Base-by-base conservation (phyloP, 1,140 invertebrate species). In the Meloidogyne hapla region DNA sequence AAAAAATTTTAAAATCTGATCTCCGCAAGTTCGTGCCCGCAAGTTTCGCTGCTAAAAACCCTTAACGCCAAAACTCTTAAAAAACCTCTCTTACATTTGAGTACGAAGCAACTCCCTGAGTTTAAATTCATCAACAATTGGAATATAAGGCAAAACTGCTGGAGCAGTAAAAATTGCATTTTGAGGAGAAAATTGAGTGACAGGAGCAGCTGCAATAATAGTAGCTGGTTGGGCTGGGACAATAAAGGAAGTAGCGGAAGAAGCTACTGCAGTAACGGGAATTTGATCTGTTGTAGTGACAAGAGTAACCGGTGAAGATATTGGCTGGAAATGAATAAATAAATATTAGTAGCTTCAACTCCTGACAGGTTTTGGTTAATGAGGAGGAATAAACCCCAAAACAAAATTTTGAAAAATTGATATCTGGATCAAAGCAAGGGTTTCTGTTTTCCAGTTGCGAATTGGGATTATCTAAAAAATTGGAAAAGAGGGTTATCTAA, bases 51-150 rank as follows among this genome's bases (percentile, higher is more conserved):
- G n/a, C n/a, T 33, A 33, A 33, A 33, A 33, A 33, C 33, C n/a
- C n/a, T n/a, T n/a, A n/a, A n/a, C n/a, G n/a, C n/a, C n/a, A n/a
- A n/a, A n/a, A n/a, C n/a, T n/a, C n/a, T 33, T 6, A 79, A 21
- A 10, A 15, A 42, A 71, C 33, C 15, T n/a, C 15, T 77, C 83
- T 77, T 75, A 86, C 84, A 87, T 87, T 77, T 86, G 85, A 42
- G 80, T 80, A 23, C 84, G 78, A 12, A 87, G 75, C 10, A 81
- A 74, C 10, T 87, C 84, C 76, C 85, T 86, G 13, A 86, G 71
- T 23, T 82, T 86, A 75, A 64, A 66, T 62, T 78, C 21, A 77
- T 63, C 33, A 76, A 75, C n/a, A 66, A 26, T 23, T n/a, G 62
- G 62, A 79, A 66, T 13, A 72, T 25, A 21, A 71, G 68, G 25